Evolutionary conservation across 2,888 invertebrate species (phyloP), one percentile per base, ranked within the genome.

Genomic region (Meghimatium bilineatum): DNA sequence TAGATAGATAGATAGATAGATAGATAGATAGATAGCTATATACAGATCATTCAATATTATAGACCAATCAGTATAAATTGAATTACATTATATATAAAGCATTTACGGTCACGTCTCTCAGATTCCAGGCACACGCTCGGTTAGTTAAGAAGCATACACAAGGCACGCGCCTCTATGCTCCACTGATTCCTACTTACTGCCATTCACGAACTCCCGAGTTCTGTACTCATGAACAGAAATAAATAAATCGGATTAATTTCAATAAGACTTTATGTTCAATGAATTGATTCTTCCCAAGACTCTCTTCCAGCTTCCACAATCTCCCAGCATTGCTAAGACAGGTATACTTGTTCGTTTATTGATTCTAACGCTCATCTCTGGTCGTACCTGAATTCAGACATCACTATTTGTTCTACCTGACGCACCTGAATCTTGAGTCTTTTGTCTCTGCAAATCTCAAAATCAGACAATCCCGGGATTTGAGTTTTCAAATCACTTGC

Each of bases 381-480:
- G n/a, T n/a, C 71, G 38, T 6, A 36, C 26, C 52, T 32, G 1
- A 52, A 23, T 32, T 29, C 74, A 26, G 52, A 20, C 32, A 44
- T 32, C 20, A 52, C 1, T n/a, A 52, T 52, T 52, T 52, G 52
- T 52, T 56, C 32, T 52, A 32, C 29, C 52, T 17, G 20, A 52
- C 52, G 52, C 17, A 52, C 32, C 14, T 3, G 74, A 74, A 74
- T 74, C 52, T 71, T 12, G 20, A 3, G 20, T 32, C 74, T 74
- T 74, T 74, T 74, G 74, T 74, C 32, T 74, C 32, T 0, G 32
- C 8, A 52, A 74, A 74, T 32, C 52, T 52, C 32, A 8, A 17
- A 52, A 74, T 49, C 52, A n/a, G 32, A 52, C 52, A 74, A 74
- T 74, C 52, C 74, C 5, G 20, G 52, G 74, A 74, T 74, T 74